Conservation (phyloP, 2,113 vertebrate genomes). For the Solea senegalensis region DNA sequence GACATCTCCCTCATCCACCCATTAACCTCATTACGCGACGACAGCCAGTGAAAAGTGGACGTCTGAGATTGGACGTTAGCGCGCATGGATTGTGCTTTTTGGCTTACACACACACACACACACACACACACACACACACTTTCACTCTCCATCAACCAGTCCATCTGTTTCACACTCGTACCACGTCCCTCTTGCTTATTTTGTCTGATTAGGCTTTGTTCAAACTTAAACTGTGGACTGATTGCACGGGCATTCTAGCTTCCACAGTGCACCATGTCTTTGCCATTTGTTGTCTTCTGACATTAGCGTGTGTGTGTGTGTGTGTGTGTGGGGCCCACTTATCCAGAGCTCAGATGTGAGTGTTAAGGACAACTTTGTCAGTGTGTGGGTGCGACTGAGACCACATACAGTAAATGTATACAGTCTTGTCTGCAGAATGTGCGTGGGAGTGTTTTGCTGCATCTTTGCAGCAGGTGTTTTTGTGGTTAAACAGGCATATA, state of each 20-base stretch:
- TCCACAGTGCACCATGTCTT: constrained; percentile 52
- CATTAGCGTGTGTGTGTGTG: constrained; percentile 68
- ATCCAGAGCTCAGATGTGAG: constrained; percentile 35
- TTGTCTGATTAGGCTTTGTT: constrained; percentile 65
- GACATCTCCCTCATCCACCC: constrained; percentile 2
- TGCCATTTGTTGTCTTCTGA: constrained; percentile 65
- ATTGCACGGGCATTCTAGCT: constrained; percentile 58
- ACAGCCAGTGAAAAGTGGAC: constrained; percentile 15
- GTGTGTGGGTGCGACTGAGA: constrained; percentile 36
- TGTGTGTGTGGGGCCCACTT: constrained; percentile 16
- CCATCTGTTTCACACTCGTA: constrained; percentile 33
- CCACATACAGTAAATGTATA: constrained; percentile 25
- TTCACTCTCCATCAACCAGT: constrained; percentile 34
- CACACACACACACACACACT: not conserved
- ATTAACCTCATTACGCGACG: constrained; percentile 31
- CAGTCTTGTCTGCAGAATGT: constrained; percentile 24
- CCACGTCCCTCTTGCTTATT: constrained; percentile 54
- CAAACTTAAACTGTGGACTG: constrained; percentile 61
- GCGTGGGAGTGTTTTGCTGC: constrained; percentile 47
- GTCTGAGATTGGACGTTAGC: constrained; percentile 17
- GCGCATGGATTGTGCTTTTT: constrained; percentile 36
- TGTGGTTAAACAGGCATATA: constrained; percentile 36
- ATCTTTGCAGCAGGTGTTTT: constrained; percentile 36
- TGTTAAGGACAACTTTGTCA: constrained; percentile 26
- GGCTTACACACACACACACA: constrained; percentile 9